Evolutionary conservation across 2,888 invertebrate species (phyloP).

Genomic region (Xylocampa areola): DNA sequence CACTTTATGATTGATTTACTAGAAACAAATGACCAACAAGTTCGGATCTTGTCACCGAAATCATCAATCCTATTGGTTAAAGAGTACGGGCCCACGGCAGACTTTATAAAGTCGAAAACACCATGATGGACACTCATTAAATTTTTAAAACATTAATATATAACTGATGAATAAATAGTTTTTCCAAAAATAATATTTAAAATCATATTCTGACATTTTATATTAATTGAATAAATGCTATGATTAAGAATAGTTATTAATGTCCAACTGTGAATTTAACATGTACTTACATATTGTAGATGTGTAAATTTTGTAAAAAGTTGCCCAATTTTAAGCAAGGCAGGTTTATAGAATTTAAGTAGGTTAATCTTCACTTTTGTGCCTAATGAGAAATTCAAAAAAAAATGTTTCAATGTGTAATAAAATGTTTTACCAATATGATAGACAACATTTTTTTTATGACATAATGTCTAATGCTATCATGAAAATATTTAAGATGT

Average conservation of each 20-base stretch:
- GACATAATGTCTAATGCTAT: no score
- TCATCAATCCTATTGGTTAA: no score
- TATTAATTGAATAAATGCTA: background rate
- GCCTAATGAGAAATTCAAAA: constrained; percentile 59
- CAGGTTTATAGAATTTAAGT: constrained; percentile 51
- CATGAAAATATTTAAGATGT: no score
- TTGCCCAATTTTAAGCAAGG: constrained; percentile 41
- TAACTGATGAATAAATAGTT: no score
- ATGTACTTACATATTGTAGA: constrained; percentile 46
- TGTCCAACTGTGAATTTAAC: constrained; percentile 44
- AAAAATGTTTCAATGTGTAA: constrained; percentile 54
- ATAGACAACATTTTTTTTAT: constrained; percentile 21
- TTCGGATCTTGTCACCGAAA: no score
- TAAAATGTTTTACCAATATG: constrained; percentile 49
- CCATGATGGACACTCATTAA: no score
- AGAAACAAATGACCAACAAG: no score
- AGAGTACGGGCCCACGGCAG: no score
- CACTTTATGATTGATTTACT: no score
- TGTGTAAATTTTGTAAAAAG: constrained; percentile 54
- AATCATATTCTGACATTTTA: background rate
- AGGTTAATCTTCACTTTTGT: constrained; percentile 61
- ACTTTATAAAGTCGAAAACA: no score
- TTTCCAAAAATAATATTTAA: background rate
- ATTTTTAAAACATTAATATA: no score
- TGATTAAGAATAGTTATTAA: constrained; percentile 4